phyloP scores from a whole-genome alignment of 2,797 vertebrate species.

The Sebastes elongatus region DNA sequence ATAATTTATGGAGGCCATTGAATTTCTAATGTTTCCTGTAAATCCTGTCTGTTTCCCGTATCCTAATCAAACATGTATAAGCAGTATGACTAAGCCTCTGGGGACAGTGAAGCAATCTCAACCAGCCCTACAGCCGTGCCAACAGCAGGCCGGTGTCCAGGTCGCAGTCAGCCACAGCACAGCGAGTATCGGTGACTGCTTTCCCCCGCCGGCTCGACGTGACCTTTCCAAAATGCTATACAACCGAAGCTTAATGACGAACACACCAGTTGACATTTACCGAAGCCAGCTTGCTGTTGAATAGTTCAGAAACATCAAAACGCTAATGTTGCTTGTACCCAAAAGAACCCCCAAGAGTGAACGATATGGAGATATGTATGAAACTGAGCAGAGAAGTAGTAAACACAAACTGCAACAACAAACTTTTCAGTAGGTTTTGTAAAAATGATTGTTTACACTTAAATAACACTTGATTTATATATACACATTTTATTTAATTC shows the following conservation, averaged over 20 bases:
- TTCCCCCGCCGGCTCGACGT: constrained; percentile 56
- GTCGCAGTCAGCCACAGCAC: constrained; percentile 29
- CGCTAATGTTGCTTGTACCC: constrained; percentile 41
- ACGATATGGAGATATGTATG: not conserved
- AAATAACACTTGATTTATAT: no score
- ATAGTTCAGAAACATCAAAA: constrained; percentile 62
- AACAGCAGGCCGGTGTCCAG: constrained; percentile 7
- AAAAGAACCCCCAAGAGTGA: constrained; percentile 20
- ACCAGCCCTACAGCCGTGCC: constrained; percentile 10
- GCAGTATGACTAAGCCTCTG: not conserved
- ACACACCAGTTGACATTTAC: constrained; percentile 82
- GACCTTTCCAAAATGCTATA: constrained; percentile 79
- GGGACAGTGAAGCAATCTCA: constrained; percentile 25
- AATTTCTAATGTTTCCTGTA: not conserved
- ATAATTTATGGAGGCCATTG: not conserved
- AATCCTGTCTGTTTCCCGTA: not conserved
- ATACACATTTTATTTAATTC: no score
- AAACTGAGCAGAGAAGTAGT: not conserved
- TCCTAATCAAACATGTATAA: not conserved
- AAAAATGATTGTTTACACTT: not conserved
- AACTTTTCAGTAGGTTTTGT: constrained; percentile 1
- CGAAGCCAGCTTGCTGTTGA: constrained; percentile 49
- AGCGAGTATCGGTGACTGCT: constrained; percentile 44
- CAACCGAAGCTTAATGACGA: constrained; percentile 70
- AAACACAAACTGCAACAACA: not conserved